phyloP scores from a whole-genome alignment of 2,797 vertebrate species.

The Takifugu rubripes region DNA sequence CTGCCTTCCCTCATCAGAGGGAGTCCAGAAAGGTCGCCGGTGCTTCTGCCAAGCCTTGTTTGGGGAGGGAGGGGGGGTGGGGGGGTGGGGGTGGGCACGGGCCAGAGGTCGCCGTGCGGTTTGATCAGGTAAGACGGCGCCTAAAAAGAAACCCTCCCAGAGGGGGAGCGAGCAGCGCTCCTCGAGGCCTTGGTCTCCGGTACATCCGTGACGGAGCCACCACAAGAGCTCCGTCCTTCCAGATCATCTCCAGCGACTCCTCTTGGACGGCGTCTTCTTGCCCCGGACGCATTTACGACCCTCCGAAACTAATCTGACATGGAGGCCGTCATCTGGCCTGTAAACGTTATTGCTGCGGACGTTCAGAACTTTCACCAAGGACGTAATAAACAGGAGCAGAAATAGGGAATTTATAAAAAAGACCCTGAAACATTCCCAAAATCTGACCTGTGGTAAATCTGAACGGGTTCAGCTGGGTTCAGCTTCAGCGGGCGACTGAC shows the following conservation, averaged over 20 bases:
- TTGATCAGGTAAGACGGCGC: constrained; percentile 59
- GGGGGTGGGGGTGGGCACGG: constrained; percentile 7
- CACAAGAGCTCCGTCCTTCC: not conserved
- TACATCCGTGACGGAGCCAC: not conserved
- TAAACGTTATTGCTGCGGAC: constrained; percentile 32
- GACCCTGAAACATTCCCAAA: not conserved
- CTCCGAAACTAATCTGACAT: constrained; percentile 30
- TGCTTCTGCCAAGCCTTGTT: constrained; percentile 46
- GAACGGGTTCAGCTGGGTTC: too few relatives aligned
- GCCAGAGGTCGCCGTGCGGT: constrained; percentile 46
- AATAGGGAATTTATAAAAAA: not conserved
- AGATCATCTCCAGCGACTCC: constrained; percentile 13
- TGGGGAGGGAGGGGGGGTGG: constrained; percentile 33
- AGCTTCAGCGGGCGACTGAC: too few relatives aligned
- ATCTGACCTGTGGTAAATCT: too few relatives aligned
- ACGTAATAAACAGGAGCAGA: constrained; percentile 20
- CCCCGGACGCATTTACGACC: constrained; percentile 8
- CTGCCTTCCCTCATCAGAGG: constrained; percentile 60
- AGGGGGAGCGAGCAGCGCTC: constrained; percentile 21
- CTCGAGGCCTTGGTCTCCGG: constrained; percentile 1
- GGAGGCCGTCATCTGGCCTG: constrained; percentile 37
- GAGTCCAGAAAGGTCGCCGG: constrained; percentile 64
- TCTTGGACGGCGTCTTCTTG: not conserved
- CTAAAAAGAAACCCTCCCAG: constrained; percentile 36
- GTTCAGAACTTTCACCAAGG: constrained; percentile 17